phyloP scores from a whole-genome alignment of 2,797 vertebrate species.

The Triplophysa bombifrons region DNA sequence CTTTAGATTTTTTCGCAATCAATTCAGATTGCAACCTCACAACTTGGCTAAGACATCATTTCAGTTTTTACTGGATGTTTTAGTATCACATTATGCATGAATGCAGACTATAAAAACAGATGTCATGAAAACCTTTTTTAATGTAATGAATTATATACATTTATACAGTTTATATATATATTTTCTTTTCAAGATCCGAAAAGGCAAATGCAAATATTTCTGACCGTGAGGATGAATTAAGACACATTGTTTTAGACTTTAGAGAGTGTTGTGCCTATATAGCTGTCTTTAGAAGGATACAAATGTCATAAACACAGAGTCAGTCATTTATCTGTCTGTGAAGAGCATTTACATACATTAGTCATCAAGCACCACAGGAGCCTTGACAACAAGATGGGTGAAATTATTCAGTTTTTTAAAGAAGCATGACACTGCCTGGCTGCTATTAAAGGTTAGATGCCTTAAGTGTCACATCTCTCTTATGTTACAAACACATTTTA shows the following conservation, averaged over 20 bases:
- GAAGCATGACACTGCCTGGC: constrained; percentile 3
- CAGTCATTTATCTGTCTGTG: constrained; percentile 18
- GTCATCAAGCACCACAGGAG: constrained; percentile 26
- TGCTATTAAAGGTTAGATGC: constrained; percentile 6
- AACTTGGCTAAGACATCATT: background rate
- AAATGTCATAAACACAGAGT: constrained; percentile 1
- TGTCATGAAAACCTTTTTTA: too few relatives aligned
- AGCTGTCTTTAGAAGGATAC: constrained; percentile 5
- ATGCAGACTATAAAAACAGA: too few relatives aligned
- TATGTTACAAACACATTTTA: background rate
- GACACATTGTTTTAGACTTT: background rate
- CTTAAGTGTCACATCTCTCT: constrained; percentile 6
- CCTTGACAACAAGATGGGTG: constrained; percentile 19
- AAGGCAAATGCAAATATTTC: background rate
- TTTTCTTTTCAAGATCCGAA: background rate
- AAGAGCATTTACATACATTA: constrained; percentile 40
- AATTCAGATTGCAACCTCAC: too few relatives aligned
- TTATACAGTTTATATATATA: too few relatives aligned
- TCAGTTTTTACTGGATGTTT: background rate
- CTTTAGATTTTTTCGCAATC: too few relatives aligned
- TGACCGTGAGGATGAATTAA: background rate
- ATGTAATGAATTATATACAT: too few relatives aligned
- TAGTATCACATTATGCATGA: background rate
- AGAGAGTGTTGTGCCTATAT: background rate
- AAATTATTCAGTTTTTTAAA: constrained; percentile 3